A percentile compares a stretch with the other conserved stretches of the same genome.
Conservation (phyloP, 2,797 vertebrate genomes). For the Philypnodon macrostomus region DNA sequence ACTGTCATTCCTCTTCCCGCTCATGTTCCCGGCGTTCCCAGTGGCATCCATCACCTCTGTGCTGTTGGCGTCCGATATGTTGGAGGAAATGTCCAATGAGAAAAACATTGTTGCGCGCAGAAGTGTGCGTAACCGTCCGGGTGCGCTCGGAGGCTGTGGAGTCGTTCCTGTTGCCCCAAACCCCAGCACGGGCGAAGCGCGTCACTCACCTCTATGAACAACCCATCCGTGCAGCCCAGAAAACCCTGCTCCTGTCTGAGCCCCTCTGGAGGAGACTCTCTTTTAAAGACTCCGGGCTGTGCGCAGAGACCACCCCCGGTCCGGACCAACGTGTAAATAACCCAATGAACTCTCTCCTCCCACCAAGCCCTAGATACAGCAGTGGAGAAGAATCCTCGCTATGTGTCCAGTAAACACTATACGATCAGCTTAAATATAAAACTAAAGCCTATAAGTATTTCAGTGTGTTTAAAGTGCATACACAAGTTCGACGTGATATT, state of each 20-base stretch:
- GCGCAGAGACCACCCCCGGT: constrained; percentile 11
- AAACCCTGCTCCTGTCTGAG: not conserved
- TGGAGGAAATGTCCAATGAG: constrained; percentile 21
- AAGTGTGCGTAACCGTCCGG: constrained; percentile 27
- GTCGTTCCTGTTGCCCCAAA: not conserved
- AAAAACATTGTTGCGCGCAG: constrained; percentile 39
- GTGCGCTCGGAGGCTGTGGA: not conserved
- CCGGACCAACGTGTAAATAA: not conserved
- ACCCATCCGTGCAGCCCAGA: not conserved
- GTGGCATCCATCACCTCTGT: constrained; percentile 16
- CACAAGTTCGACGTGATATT: too few species aligned
- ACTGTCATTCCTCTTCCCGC: constrained; percentile 35
- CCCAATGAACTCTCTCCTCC: constrained; percentile 12
- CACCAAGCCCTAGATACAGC: not conserved
- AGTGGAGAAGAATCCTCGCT: constrained; percentile 1
- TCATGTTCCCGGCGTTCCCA: constrained; percentile 19
- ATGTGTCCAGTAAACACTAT: not conserved
- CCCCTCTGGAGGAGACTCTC: constrained; percentile 3
- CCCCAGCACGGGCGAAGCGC: not conserved
- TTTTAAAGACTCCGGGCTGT: constrained; percentile 41
- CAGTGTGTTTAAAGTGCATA: too few species aligned
- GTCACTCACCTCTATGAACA: not conserved
- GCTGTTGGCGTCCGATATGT: constrained; percentile 43
- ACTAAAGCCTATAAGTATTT: too few species aligned
- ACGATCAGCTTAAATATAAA: too few species aligned